Evolutionary conservation across 1,140 invertebrate genomes (phyloP), one percentile per base, ranked within the genome.

Genomic region (Drosophila ogumai): DNA sequence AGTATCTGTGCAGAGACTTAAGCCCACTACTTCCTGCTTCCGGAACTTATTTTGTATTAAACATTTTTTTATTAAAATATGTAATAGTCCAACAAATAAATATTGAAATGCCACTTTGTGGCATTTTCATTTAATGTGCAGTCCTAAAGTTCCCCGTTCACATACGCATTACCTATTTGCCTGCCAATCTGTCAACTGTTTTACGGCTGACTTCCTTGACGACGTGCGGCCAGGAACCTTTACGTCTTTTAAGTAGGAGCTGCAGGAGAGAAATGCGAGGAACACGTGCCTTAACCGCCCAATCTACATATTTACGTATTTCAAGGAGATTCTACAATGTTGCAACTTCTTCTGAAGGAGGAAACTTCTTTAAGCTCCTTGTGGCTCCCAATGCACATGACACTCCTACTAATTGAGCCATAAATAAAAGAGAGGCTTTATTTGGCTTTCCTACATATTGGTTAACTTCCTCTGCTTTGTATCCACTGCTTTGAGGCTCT

Each of bases 401-500:
- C 66, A 71, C 65, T 71, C 67, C n/a, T 10, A 22, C 31, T 72
- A 72, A 71, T 72, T 72, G 67, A 49, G 66, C 44, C 66, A 72
- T 72, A 72, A 72, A 72, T 72, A 49, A 41, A 10, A 10, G 44
- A 12, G 13, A 58, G 43, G 66, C 41, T 72, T 71, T 71, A 71
- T 71, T 71, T 58, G n/a, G 3, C 5, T 10, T 60, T 41, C 13
- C 13, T 31, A 32, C 6, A 31, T 9, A 19, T 6, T 10, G 25
- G 40, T 40, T 4, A 19, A 17, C 6, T 47, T 15, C 13, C 22
- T 4, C 13, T 25, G 44, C 3, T 10, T 12, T 7, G 31, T 32
- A 32, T 32, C 31, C 31, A 52, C 46, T 36, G 43, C 38, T 12
- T 36, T 32, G 6, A 22, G 17, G 3, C 10, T 13, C 31, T 13